Evolutionary conservation across 1,140 invertebrate species (phyloP).

Genomic region (Cherax quadricarinatus): DNA sequence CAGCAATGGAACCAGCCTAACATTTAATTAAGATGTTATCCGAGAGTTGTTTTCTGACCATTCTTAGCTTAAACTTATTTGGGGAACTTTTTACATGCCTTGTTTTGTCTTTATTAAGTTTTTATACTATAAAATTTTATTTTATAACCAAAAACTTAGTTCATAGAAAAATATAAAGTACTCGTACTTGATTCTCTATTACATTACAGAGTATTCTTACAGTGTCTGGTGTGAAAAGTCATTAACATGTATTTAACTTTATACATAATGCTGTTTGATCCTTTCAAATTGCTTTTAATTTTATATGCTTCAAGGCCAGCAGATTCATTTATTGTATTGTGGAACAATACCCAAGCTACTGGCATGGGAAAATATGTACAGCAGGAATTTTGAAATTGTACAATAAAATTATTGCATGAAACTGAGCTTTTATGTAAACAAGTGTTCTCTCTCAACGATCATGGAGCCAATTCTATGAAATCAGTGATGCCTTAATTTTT

Average conservation of each 20-base stretch:
- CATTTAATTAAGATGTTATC: background rate
- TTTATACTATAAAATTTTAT: background rate
- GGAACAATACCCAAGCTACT: background rate
- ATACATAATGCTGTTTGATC: background rate
- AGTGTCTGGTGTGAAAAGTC: background rate
- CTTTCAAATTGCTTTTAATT: constrained; percentile 10
- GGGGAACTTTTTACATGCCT: background rate
- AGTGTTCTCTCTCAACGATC: background rate
- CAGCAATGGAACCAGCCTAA: background rate
- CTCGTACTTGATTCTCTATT: background rate
- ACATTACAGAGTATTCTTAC: background rate
- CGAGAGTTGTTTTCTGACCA: background rate
- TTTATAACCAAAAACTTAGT: background rate
- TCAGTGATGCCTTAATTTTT: background rate
- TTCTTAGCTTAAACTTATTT: background rate
- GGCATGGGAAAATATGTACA: background rate
- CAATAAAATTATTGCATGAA: background rate
- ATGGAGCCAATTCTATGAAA: background rate
- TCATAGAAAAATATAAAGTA: background rate
- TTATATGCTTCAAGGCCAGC: constrained; percentile 22
- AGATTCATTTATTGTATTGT: background rate
- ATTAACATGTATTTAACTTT: background rate
- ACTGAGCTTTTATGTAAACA: background rate
- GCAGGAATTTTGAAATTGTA: background rate
- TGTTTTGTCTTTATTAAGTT: background rate